Evolutionary conservation across 64 coral and sea anemone species (phyloP), one percentile per base, ranked within the genome.

Genomic region (Platygyra sinensis): DNA sequence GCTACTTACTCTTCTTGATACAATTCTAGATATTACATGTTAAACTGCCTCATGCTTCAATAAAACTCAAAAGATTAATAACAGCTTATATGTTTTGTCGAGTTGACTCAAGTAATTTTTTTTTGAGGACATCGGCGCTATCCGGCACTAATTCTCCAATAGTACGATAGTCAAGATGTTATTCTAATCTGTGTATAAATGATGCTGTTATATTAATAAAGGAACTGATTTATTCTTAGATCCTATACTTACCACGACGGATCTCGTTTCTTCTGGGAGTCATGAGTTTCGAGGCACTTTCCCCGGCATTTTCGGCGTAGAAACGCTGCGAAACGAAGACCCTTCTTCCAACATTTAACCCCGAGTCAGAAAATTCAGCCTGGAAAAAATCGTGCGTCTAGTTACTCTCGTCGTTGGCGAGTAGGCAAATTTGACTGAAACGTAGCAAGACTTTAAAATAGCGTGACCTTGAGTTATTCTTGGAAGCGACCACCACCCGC

Each of bases 381-480:
- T 11, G 38, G 54, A 19, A 22, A 85, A 85, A 22, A 39, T 36
- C 38, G 81, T 71, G 22, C 32, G 32, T 46, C 25, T 25, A 69
- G n/a, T 29, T 27, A 6, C 22, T 24, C 65, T 24, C 25, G 10
- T 24, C 22, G 25, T 7, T n/a, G 22, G 54, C 54, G 54, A 57
- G 54, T 57, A 29, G 65, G 5, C n/a, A 69, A 69, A 69, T 24
- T 27, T 25, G 24, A 69, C 22, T 69, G 22, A 71, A 85, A 71
- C 62, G 42, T 46, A 46, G 42, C 0, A 64, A 12, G 31, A 39
- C 65, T 31, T 85, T 72, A 69, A 36, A 85, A 85, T 85, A 72
- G 81, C 81, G 81, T 85, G 81, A 85, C 81, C 81, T 85, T 85
- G 81, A 85, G 81, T 85, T 85, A 85, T 85, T 71, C 62, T 85